These are phyloP conservation scores for Strigamia transsilvanica DNA, from an alignment of 2,888 invertebrate species.

Conservation along the genomic window DNA sequence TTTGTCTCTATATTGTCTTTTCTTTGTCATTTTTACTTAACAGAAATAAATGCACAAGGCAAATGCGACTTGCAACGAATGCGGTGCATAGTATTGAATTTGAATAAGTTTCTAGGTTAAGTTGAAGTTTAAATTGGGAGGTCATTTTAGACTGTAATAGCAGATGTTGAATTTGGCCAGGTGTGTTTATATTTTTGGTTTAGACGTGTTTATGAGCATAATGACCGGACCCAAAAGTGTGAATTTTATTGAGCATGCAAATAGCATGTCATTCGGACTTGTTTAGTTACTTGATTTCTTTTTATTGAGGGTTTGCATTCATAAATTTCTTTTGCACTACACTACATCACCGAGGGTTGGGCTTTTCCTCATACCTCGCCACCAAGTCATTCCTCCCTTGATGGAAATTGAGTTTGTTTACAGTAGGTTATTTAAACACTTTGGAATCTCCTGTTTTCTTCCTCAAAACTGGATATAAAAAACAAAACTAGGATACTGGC, in stretches of 20 bases:
- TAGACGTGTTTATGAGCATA: background rate
- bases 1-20: background rate
- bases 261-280: background rate
- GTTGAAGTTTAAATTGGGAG: conserved; percentile 18
- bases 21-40: too few species aligned
- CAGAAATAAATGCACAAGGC: too few species aligned
- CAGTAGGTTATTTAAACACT: background rate
- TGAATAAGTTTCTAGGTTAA: conserved; percentile 9
- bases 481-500: background rate
- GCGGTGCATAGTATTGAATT: background rate
- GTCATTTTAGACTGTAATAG: background rate
- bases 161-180: background rate
- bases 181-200: background rate
- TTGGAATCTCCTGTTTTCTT: background rate
- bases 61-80: too few species aligned
- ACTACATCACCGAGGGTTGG: background rate
- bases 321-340: conserved; percentile 9
- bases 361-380: conserved; percentile 3
- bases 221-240: background rate
- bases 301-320: background rate
- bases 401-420: conserved; percentile 21
- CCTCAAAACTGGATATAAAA: background rate
- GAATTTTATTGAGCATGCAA: conserved; percentile 1
- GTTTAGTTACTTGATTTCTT: background rate
- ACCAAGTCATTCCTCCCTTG: background rate